Evolutionary conservation across 2,888 invertebrate genomes (phyloP).

Genomic region (Encarsia formosa): DNA sequence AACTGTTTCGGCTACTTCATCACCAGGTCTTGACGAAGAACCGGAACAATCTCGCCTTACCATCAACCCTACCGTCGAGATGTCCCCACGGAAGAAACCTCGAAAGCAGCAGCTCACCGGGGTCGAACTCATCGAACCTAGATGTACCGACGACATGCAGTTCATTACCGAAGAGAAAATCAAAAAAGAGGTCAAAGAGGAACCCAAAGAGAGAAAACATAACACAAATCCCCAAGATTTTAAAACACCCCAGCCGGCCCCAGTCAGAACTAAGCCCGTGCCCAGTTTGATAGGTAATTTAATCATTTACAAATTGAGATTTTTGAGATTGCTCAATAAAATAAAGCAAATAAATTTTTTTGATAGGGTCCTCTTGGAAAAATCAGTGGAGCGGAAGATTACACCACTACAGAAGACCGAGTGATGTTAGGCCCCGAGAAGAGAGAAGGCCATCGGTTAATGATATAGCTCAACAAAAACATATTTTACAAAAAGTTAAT

Average conservation of each 20-base stretch:
- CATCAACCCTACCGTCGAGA: slow-evolving; percentile 55
- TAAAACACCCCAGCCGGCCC: slow-evolving; percentile 29
- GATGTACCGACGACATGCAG: slow-evolving; percentile 57
- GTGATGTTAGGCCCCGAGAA: slow-evolving; percentile 84
- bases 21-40: slow-evolving; percentile 66
- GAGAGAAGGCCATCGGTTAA: slow-evolving; percentile 81
- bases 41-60: slow-evolving; percentile 53
- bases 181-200: slow-evolving; percentile 50
- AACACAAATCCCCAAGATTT: slow-evolving; percentile 33
- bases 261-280: slow-evolving; percentile 40
- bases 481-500: slow-evolving; percentile 81
- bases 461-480: slow-evolving; percentile 84
- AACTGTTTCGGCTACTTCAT: slow-evolving; percentile 82
- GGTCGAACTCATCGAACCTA: slow-evolving; percentile 44
- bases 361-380: slow-evolving; percentile 43
- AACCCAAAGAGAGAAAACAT: slow-evolving; percentile 40
- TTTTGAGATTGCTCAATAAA: background rate
- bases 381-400: slow-evolving; percentile 41
- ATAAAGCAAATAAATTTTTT: slow-evolving; percentile 2
- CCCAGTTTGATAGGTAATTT: slow-evolving; percentile 43
- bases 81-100: slow-evolving; percentile 85
- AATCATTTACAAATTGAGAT: background rate
- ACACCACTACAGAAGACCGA: slow-evolving; percentile 48
- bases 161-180: slow-evolving; percentile 58
- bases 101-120: slow-evolving; percentile 73